These are phyloP conservation scores for Cabera pusaria DNA, from an alignment of 2,888 invertebrate species.

Conservation along the genomic window DNA sequence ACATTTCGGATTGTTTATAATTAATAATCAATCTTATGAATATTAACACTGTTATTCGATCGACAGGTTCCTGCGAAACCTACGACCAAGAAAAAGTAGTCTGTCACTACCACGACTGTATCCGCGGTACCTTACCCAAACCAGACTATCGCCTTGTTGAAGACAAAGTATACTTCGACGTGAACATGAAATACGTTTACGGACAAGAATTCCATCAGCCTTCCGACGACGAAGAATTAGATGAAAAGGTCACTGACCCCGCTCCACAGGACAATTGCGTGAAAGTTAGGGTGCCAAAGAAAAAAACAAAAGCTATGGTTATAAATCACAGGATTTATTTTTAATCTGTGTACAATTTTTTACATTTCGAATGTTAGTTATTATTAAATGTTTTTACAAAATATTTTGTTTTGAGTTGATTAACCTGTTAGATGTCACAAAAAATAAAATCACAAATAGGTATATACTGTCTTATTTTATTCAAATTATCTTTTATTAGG, in stretches of 20 bases:
- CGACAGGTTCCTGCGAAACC: constrained; percentile 84
- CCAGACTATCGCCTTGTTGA: constrained; percentile 73
- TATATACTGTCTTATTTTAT: no score
- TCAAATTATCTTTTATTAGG: no score
- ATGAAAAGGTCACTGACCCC: constrained; percentile 22
- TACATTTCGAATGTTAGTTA: no score
- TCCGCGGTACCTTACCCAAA: constrained; percentile 70
- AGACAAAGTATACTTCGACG: constrained; percentile 70
- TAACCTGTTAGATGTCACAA: not conserved
- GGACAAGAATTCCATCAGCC: constrained; percentile 39
- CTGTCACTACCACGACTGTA: constrained; percentile 82
- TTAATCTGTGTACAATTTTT: constrained; percentile 35
- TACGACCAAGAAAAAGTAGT: constrained; percentile 85
- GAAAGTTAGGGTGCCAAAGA: constrained; percentile 46
- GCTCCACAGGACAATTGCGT: constrained; percentile 34
- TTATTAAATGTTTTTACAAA: no score
- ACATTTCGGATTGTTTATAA: no score
- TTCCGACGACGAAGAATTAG: constrained; percentile 19
- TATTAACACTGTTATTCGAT: not conserved
- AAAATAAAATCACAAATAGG: no score
- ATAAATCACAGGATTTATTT: constrained; percentile 78
- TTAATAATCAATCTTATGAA: constrained; percentile 2
- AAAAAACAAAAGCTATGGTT: constrained; percentile 71
- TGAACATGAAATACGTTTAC: constrained; percentile 64
- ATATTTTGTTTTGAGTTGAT: constrained; percentile 9